These are phyloP conservation scores for Julus scandinavius DNA, from an alignment of 2,888 invertebrate species.

Conservation along the genomic window DNA sequence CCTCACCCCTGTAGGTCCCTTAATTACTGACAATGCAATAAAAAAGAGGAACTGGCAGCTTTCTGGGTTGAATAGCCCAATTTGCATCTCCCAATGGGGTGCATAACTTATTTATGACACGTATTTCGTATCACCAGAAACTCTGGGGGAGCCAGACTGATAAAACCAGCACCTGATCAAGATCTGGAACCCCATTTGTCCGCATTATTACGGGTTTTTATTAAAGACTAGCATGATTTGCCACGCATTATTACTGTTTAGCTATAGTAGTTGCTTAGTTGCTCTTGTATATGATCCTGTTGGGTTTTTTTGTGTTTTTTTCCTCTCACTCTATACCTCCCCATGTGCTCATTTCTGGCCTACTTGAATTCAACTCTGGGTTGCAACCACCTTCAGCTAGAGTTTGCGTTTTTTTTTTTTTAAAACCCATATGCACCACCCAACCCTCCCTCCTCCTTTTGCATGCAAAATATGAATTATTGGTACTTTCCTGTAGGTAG, in stretches of 20 bases:
- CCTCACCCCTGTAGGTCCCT: neutral
- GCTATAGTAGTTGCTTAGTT: neutral
- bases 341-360: neutral
- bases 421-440: neutral
- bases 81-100: neutral
- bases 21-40: neutral
- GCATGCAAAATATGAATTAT: conserved; percentile 20
- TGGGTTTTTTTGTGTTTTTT: neutral
- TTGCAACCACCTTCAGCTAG: conserved; percentile 19
- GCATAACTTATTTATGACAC: neutral
- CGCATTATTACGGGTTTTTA: neutral
- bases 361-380: conserved; percentile 12
- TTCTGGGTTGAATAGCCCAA: neutral
- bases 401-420: neutral
- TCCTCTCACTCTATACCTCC: neutral
- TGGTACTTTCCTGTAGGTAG: conserved; percentile 17
- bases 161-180: neutral
- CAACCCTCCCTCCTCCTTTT: neutral
- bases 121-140: neutral
- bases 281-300: neutral
- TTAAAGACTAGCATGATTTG: neutral
- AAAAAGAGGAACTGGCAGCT: neutral
- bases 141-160: neutral
- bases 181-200: neutral
- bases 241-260: neutral